phyloP scores from a whole-genome alignment of 2,797 vertebrate species.

The Pseudomugil tenellus region DNA sequence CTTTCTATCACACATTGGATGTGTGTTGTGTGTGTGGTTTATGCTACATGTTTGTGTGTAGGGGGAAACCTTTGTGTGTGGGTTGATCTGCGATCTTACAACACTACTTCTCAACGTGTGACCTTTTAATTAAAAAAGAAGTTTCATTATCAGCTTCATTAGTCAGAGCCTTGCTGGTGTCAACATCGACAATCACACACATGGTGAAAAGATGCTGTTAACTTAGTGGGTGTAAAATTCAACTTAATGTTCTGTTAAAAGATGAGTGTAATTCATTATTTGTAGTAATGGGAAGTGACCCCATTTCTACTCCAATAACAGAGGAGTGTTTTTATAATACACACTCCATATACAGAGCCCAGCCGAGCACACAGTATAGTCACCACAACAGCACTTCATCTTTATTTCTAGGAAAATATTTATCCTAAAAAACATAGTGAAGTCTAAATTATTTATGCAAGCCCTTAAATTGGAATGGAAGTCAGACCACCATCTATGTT shows the following conservation, averaged over 20 bases:
- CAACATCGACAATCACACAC: constrained; percentile 41
- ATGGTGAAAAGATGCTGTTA: constrained; percentile 19
- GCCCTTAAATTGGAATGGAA: too few species aligned
- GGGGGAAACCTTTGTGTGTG: constrained; percentile 3
- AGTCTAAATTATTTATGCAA: too few species aligned
- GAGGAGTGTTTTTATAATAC: constrained; percentile 34
- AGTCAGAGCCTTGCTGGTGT: constrained; percentile 65
- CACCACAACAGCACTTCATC: background rate
- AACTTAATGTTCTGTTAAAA: constrained; percentile 62
- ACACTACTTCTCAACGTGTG: constrained; percentile 47
- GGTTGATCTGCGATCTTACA: constrained; percentile 29
- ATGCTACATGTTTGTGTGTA: constrained; percentile 5
- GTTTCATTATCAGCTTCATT: constrained; percentile 77
- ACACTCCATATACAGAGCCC: constrained; percentile 12
- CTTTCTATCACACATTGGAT: background rate
- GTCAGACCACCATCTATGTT: too few species aligned
- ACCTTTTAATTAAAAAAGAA: constrained; percentile 79
- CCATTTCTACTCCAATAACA: constrained; percentile 41
- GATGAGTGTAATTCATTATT: constrained; percentile 64
- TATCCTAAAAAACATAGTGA: too few species aligned
- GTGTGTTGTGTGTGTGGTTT: constrained; percentile 9
- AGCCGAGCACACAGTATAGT: too few species aligned
- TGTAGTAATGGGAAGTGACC: constrained; percentile 58
- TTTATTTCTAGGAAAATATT: too few species aligned
- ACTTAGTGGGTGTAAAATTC: constrained; percentile 55